These are phyloP conservation scores for Glandiceps talaboti DNA, from an alignment of 53 echinoderm and acorn worm species.

Conservation along the genomic window DNA sequence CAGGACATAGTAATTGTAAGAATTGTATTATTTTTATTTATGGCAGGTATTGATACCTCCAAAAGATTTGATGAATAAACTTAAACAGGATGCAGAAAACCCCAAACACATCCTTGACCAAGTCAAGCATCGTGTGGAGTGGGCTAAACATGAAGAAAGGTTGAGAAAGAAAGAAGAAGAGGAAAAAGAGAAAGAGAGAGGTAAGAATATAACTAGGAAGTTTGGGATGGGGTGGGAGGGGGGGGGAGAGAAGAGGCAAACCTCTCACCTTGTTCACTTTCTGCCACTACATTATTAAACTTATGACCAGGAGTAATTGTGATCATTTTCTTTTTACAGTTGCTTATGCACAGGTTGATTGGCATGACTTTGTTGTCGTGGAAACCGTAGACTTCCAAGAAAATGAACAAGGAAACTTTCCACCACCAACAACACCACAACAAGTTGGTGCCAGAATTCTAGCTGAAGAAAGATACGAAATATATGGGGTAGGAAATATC, in stretches of 20 bases:
- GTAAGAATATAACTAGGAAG: no score
- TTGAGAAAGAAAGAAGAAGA: constrained; percentile 82
- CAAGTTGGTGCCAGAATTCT: constrained; percentile 76
- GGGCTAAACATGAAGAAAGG: constrained; percentile 88
- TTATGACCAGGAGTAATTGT: no score
- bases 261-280: no score
- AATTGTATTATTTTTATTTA: background rate
- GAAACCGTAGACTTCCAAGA: constrained; percentile 97
- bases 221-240: no score
- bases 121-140: constrained; percentile 72
- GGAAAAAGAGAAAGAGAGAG: constrained; percentile 73
- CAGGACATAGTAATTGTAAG: no score
- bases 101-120: constrained; percentile 55
- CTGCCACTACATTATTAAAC: no score
- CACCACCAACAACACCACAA: constrained; percentile 59
- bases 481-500: constrained; percentile 73
- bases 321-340: constrained; percentile 18
- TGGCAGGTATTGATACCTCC: constrained; percentile 82
- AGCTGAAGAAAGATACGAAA: constrained; percentile 88
- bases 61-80: constrained; percentile 57
- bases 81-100: constrained; percentile 29
- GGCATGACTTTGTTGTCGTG: constrained; percentile 98
- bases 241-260: no score
- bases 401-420: constrained; percentile 84
- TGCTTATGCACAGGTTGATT: constrained; percentile 90